phyloP scores from a whole-genome alignment of 2,888 invertebrate genomes.

The Argynnis bischoffii region DNA sequence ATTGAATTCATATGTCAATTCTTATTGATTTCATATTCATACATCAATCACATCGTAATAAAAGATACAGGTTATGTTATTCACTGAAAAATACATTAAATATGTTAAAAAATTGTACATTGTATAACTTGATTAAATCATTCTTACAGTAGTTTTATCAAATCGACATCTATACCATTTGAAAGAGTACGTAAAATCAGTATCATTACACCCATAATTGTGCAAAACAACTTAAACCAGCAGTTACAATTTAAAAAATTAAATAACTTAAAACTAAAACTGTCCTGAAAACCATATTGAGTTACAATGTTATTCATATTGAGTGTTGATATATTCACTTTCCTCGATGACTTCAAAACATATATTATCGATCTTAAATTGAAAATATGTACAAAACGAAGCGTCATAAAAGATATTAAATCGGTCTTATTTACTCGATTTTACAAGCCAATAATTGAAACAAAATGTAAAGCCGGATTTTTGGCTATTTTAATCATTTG shows the following conservation, averaged over 20 bases:
- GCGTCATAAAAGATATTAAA: neutral
- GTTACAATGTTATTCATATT: too few relatives aligned
- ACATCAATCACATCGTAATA: too few relatives aligned
- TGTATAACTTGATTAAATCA: too few relatives aligned
- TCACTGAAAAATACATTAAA: too few relatives aligned
- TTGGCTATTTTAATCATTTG: neutral
- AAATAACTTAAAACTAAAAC: too few relatives aligned
- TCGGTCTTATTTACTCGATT: neutral
- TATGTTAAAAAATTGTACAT: too few relatives aligned
- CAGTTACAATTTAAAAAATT: too few relatives aligned
- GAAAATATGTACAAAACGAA: neutral
- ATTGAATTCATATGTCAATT: too few relatives aligned
- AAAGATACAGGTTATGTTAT: constrained; percentile 33
- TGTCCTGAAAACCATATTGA: neutral
- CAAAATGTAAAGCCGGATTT: neutral
- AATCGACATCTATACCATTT: too few relatives aligned
- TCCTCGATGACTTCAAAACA: neutral
- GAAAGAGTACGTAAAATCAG: too few relatives aligned
- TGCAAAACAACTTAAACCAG: neutral
- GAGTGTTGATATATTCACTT: constrained; percentile 1
- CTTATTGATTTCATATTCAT: constrained; percentile 34
- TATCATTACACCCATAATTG: too few relatives aligned
- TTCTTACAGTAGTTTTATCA: too few relatives aligned
- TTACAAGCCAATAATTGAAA: neutral
- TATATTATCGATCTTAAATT: neutral